These are phyloP conservation scores for Drepanosiphum platanoidis DNA, from an alignment of 2,888 invertebrate genomes.

Conservation along the genomic window DNA sequence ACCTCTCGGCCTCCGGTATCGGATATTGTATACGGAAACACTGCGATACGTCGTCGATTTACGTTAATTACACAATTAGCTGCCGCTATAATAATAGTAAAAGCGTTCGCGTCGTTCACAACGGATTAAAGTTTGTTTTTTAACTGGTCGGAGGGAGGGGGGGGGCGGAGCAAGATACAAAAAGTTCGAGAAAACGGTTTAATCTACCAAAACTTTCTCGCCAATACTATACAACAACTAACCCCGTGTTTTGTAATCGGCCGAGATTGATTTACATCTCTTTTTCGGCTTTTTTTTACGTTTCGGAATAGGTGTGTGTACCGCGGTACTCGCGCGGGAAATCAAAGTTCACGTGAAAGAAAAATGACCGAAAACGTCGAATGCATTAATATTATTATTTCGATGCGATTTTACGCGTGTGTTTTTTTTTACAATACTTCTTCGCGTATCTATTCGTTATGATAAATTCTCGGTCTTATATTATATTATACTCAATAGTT, in stretches of 20 bases:
- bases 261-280: not conserved
- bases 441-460: too few relatives aligned
- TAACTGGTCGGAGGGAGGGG: not conserved
- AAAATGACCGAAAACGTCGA: too few relatives aligned
- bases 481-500: too few relatives aligned
- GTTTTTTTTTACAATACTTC: too few relatives aligned
- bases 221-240: not conserved
- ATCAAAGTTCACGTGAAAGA: too few relatives aligned
- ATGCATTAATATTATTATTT: too few relatives aligned
- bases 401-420: too few relatives aligned
- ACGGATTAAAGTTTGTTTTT: not conserved
- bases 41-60: not conserved
- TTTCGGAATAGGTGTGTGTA: not conserved
- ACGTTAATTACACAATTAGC: not conserved
- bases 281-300: not conserved
- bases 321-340: too few relatives aligned
- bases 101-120: not conserved
- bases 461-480: too few relatives aligned
- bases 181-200: not conserved
- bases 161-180: not conserved
- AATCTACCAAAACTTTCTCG: not conserved
- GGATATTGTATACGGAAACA: too few relatives aligned
- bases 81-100: not conserved
- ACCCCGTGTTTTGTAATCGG: not conserved
- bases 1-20: not conserved